phyloP scores from a whole-genome alignment of 2,797 vertebrate species.

The Acanthurus tractus region DNA sequence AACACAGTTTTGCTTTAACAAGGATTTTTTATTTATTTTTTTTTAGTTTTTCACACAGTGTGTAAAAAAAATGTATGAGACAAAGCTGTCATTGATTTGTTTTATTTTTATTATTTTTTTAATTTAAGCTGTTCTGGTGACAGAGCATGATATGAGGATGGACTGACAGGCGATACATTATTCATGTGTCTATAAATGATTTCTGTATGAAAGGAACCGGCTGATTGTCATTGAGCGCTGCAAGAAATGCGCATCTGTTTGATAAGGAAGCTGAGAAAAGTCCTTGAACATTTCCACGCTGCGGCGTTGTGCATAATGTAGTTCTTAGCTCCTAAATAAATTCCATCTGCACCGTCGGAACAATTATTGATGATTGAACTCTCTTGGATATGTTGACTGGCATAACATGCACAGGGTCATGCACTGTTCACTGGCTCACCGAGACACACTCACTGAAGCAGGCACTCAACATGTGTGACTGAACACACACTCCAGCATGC shows the following conservation, averaged over 20 bases:
- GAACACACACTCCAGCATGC: too few species aligned
- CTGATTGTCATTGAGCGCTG: slow-evolving; percentile 49
- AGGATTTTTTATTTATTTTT: slow-evolving; percentile 36
- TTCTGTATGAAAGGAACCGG: slow-evolving; percentile 40
- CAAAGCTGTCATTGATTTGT: slow-evolving; percentile 67
- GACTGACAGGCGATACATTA: slow-evolving; percentile 46
- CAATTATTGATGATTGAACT: slow-evolving; percentile 56
- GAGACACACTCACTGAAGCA: slow-evolving; percentile 21
- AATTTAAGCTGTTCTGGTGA: slow-evolving; percentile 24
- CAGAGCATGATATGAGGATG: slow-evolving; percentile 3
- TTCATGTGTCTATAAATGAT: slow-evolving; percentile 55
- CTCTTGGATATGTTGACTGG: slow-evolving; percentile 38
- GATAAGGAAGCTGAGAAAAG: slow-evolving; percentile 34
- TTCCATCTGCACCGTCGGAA: slow-evolving; percentile 31
- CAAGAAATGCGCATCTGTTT: slow-evolving; percentile 52
- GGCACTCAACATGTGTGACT: background rate
- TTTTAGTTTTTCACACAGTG: slow-evolving; percentile 15
- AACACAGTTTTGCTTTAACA: slow-evolving; percentile 51
- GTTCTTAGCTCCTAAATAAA: slow-evolving; percentile 47
- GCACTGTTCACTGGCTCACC: slow-evolving; percentile 34
- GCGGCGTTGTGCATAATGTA: slow-evolving; percentile 32
- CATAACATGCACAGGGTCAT: slow-evolving; percentile 37
- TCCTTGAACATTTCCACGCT: slow-evolving; percentile 47
- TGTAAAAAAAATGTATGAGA: slow-evolving; percentile 27
- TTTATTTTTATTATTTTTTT: slow-evolving; percentile 19